A percentile compares a stretch with the other conserved stretches of the same genome.
Conservation (phyloP, 2,797 vertebrate genomes). For the Gobionotothen gibberifrons region DNA sequence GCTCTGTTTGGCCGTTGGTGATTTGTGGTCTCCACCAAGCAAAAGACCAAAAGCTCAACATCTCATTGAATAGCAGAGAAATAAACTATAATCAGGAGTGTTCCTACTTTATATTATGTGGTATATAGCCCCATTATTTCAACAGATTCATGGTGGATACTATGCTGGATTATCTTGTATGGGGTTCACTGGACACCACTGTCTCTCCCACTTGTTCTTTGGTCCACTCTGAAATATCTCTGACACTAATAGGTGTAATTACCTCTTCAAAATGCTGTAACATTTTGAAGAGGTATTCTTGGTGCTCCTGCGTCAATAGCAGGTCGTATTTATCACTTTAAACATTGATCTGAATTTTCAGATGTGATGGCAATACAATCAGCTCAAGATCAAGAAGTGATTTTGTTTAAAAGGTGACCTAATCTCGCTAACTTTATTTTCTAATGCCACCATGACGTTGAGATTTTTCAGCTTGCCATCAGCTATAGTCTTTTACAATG, state of each 20-base stretch:
- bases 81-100: neutral
- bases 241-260: neutral
- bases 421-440: no score
- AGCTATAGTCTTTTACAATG: no score
- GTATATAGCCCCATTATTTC: neutral
- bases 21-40: neutral
- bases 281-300: neutral
- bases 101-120: neutral
- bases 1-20: neutral
- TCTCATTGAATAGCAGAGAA: neutral
- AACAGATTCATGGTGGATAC: neutral
- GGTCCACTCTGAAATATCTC: neutral
- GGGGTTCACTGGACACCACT: neutral
- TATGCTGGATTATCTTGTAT: neutral
- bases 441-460: no score
- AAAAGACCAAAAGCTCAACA: neutral
- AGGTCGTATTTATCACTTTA: neutral
- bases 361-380: no score
- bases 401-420: no score
- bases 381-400: no score
- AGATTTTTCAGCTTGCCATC: no score
- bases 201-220: neutral
- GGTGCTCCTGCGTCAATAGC: neutral
- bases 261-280: no score
- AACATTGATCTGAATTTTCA: no score